Conservation (phyloP, 2,888 invertebrate genomes). For the Drosophila robusta region DNA sequence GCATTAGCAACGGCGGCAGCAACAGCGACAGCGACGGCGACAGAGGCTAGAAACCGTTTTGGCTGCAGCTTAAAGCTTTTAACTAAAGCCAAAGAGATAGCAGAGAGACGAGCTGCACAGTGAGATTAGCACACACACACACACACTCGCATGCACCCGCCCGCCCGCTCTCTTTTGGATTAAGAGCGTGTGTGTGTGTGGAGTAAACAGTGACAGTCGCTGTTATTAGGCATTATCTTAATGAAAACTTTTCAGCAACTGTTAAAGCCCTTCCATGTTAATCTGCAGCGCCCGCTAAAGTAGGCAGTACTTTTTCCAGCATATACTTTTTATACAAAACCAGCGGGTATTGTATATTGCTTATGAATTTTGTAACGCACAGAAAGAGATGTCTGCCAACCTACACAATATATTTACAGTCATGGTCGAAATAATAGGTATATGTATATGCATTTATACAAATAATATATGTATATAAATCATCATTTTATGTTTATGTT, state of each 20-base stretch:
- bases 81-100: conserved; percentile 1
- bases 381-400: too few relatives aligned
- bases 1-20: conserved; percentile 1
- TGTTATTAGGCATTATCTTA: conserved; percentile 34
- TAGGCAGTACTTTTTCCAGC: conserved; percentile 39
- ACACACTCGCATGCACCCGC: neutral
- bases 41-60: conserved; percentile 16
- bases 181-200: conserved; percentile 8
- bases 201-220: conserved; percentile 11
- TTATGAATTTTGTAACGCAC: too few relatives aligned
- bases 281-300: conserved; percentile 23
- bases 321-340: neutral
- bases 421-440: too few relatives aligned
- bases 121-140: conserved; percentile 9
- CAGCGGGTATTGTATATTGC: too few relatives aligned
- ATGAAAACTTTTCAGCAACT: conserved; percentile 33
- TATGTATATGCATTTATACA: too few relatives aligned
- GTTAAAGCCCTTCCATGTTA: neutral
- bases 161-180: neutral
- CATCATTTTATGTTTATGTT: too few relatives aligned
- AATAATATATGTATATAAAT: too few relatives aligned
- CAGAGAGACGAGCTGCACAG: conserved; percentile 4
- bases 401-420: too few relatives aligned
- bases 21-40: neutral
- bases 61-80: conserved; percentile 19